Evolutionary conservation across 2,888 invertebrate species (phyloP).

Genomic region (Morinoia aosen): DNA sequence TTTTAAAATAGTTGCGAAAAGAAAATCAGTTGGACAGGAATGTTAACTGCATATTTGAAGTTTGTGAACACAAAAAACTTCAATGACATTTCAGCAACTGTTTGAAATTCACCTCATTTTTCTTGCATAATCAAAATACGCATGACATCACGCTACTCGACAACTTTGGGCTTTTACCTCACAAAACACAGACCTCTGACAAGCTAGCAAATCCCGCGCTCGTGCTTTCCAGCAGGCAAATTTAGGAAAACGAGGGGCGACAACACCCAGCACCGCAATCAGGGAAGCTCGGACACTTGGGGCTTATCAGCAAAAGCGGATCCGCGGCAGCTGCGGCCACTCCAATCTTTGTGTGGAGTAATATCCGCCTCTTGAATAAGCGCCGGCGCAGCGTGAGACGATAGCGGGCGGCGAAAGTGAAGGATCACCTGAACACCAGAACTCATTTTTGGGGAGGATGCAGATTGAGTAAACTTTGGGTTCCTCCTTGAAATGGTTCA

Average conservation of each 20-base stretch:
- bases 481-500: background rate
- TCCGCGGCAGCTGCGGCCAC: background rate
- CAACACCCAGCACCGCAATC: background rate
- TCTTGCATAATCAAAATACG: too few relatives aligned
- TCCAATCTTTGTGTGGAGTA: conserved; percentile 31
- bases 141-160: background rate
- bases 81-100: too few relatives aligned
- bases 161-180: background rate
- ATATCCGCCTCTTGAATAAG: conserved; percentile 10
- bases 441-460: background rate
- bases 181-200: background rate
- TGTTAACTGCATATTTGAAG: too few relatives aligned
- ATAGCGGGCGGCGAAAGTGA: background rate
- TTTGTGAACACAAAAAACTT: too few relatives aligned
- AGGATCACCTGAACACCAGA: background rate
- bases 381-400: background rate
- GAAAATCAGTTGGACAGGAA: too few relatives aligned
- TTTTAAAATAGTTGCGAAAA: too few relatives aligned
- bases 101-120: too few relatives aligned
- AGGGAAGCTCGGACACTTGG: conserved; percentile 18
- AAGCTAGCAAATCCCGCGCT: background rate
- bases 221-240: background rate
- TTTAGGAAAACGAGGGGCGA: background rate
- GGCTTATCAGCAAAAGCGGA: conserved; percentile 19
- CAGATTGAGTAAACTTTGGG: background rate